phyloP scores from a whole-genome alignment of 2,797 vertebrate genomes.

The Pteronotus mesoamericanus region DNA sequence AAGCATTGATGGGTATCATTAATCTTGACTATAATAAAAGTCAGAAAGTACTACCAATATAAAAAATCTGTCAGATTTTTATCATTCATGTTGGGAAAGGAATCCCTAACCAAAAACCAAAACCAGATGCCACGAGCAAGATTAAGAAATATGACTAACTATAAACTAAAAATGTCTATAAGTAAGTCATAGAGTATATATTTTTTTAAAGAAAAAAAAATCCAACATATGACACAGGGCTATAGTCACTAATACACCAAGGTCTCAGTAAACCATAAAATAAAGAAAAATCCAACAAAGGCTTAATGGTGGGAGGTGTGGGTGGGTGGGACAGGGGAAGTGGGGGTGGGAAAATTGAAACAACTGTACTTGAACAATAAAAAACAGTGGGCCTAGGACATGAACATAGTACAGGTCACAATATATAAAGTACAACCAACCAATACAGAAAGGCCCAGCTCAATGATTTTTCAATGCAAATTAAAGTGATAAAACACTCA shows the following conservation, averaged over 20 bases:
- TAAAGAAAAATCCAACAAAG: neutral
- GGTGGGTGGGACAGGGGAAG: too few relatives aligned
- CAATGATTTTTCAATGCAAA: neutral
- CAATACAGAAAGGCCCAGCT: neutral
- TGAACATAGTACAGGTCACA: neutral
- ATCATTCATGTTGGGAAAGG: neutral
- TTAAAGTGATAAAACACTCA: neutral
- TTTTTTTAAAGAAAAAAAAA: neutral
- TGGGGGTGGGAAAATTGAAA: too few relatives aligned
- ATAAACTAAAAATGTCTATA: neutral
- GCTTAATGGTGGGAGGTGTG: too few relatives aligned
- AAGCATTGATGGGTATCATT: neutral
- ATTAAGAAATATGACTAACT: neutral
- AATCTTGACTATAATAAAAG: neutral
- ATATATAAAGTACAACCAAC: neutral
- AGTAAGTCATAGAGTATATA: neutral
- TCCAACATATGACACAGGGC: neutral
- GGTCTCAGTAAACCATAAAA: neutral
- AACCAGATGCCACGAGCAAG: neutral
- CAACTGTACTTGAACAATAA: too few relatives aligned
- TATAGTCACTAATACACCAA: neutral
- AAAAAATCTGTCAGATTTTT: neutral
- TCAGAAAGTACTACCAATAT: neutral
- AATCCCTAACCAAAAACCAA: neutral
- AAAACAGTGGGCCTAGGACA: neutral